phyloP scores from a whole-genome alignment of 2,113 vertebrate genomes.

The Pungitius pungitius region DNA sequence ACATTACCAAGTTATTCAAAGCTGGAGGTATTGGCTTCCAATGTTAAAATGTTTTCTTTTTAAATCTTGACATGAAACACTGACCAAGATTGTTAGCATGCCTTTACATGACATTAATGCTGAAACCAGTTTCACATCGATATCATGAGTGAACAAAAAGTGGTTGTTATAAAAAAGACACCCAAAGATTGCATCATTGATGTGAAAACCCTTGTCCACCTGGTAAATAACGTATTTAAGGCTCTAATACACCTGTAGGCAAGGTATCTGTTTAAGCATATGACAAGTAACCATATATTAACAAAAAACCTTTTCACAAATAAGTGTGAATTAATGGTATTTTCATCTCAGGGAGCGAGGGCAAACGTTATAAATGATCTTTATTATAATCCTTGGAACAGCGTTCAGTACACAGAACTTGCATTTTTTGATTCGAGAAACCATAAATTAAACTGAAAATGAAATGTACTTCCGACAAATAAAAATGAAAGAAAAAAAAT shows the following conservation, averaged over 20 bases:
- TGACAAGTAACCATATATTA: background rate
- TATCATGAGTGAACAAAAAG: background rate
- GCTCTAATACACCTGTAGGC: background rate
- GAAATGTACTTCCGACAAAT: constrained; percentile 47
- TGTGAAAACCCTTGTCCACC: background rate
- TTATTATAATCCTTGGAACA: constrained; percentile 83
- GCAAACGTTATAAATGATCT: constrained; percentile 80
- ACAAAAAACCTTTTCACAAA: background rate
- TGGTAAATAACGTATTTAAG: background rate
- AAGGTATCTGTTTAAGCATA: background rate
- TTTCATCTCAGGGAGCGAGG: constrained; percentile 30
- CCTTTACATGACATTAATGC: background rate
- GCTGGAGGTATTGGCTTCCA: background rate
- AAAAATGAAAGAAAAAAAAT: constrained; percentile 20
- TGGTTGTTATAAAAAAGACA: background rate
- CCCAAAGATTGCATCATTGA: background rate
- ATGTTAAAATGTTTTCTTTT: background rate
- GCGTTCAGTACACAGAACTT: constrained; percentile 80
- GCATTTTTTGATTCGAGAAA: constrained; percentile 71
- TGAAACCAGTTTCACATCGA: background rate
- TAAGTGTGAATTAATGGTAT: background rate
- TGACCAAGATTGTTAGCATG: background rate
- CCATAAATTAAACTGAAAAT: constrained; percentile 44
- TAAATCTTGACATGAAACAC: background rate
- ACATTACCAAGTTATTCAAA: background rate